These are phyloP conservation scores for Chrysina gloriosa DNA, from an alignment of 2,888 invertebrate genomes.

Conservation along the genomic window DNA sequence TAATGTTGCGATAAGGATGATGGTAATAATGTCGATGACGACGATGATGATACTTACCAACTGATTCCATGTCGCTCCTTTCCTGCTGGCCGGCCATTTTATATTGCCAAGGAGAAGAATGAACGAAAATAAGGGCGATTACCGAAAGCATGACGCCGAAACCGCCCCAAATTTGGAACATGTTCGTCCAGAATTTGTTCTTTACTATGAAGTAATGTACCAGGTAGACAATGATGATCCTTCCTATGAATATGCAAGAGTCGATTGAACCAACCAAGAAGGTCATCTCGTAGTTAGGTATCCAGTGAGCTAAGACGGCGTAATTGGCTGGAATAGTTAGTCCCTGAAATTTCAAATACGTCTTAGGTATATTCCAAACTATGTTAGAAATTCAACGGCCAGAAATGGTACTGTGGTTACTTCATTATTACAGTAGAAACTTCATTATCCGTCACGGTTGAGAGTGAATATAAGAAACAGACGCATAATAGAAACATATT, in stretches of 20 bases:
- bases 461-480: no score
- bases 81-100: neutral
- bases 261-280: neutral
- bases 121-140: neutral
- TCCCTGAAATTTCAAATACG: neutral
- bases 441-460: no score
- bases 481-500: no score
- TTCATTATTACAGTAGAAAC: no score
- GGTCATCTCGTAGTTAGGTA: neutral
- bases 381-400: no score
- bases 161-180: neutral
- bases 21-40: neutral
- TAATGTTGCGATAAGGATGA: neutral
- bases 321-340: neutral
- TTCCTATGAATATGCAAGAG: neutral
- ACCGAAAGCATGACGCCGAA: neutral
- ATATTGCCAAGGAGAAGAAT: neutral
- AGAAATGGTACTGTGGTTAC: neutral
- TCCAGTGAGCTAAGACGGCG: neutral
- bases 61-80: constrained; percentile 7
- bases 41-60: neutral
- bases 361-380: no score
- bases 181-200: neutral
- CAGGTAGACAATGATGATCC: neutral
- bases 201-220: neutral